Conservation (phyloP, 2,113 vertebrate genomes). For the Catharus bicknelli region DNA sequence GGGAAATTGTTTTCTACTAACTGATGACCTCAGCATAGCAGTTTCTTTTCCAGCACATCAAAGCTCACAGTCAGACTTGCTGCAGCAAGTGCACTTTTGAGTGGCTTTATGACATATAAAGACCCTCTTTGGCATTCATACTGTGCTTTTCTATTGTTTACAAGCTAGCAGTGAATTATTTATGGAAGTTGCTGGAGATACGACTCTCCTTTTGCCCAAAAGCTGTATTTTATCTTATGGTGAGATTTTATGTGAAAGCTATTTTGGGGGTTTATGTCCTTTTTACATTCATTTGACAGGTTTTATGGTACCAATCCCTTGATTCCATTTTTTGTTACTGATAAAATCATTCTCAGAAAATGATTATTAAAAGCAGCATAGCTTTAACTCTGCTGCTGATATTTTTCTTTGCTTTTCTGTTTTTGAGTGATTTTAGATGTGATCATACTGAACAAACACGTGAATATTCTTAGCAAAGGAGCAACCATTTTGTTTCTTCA, state of each 20-base stretch:
- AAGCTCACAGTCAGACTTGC: slow-evolving; percentile 78
- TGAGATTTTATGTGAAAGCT: slow-evolving; percentile 64
- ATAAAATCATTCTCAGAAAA: slow-evolving; percentile 48
- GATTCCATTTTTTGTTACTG: slow-evolving; percentile 51
- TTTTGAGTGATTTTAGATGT: slow-evolving; percentile 25
- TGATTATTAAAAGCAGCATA: slow-evolving; percentile 46
- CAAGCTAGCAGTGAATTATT: slow-evolving; percentile 78
- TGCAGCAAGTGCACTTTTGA: slow-evolving; percentile 76
- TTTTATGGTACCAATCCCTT: slow-evolving; percentile 55
- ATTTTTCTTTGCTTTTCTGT: slow-evolving; percentile 44
- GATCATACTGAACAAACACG: background rate
- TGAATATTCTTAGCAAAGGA: slow-evolving; percentile 12
- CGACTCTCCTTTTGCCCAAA: slow-evolving; percentile 45
- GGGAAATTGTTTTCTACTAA: slow-evolving; percentile 83
- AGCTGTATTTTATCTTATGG: slow-evolving; percentile 66
- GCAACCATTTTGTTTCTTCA: slow-evolving; percentile 4
- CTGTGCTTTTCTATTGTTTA: slow-evolving; percentile 76
- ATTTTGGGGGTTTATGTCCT: slow-evolving; percentile 34
- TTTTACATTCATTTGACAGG: slow-evolving; percentile 58
- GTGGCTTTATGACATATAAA: slow-evolving; percentile 79
- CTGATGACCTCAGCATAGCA: slow-evolving; percentile 80
- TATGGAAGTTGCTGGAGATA: slow-evolving; percentile 70
- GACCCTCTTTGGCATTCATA: slow-evolving; percentile 77
- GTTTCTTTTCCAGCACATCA: slow-evolving; percentile 79
- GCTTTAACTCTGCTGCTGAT: slow-evolving; percentile 5